Conservation (phyloP, 1,140 invertebrate genomes). For the Episyrphus balteatus region DNA sequence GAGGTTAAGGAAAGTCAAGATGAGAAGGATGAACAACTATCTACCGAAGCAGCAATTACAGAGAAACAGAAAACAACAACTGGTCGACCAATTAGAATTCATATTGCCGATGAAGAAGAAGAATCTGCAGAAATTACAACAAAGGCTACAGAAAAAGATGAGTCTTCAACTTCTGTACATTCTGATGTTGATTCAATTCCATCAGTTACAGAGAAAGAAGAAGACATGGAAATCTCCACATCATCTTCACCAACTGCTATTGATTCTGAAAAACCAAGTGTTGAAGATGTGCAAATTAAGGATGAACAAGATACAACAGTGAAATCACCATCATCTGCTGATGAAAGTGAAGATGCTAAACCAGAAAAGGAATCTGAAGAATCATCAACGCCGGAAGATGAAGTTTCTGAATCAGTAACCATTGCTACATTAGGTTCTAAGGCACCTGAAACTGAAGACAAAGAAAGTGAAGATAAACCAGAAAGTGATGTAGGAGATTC, state of each 20-base stretch:
- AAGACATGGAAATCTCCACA: neutral
- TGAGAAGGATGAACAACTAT: constrained; percentile 2
- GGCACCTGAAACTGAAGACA: constrained; percentile 1
- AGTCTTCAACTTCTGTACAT: constrained; percentile 6
- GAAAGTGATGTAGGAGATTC: constrained; percentile 3
- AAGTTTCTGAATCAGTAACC: neutral
- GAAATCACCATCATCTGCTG: no score
- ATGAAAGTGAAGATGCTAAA: neutral
- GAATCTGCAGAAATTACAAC: constrained; percentile 1
- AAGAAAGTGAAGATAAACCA: neutral
- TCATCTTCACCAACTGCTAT: neutral
- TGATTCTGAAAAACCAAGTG: neutral
- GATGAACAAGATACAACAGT: neutral
- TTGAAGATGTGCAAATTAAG: neutral
- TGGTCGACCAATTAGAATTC: neutral
- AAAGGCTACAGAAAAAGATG: constrained; percentile 2
- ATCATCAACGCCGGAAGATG: neutral
- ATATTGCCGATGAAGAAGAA: constrained; percentile 6
- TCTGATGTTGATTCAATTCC: constrained; percentile 1
- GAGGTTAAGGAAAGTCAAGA: constrained; percentile 1
- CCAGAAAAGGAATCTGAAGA: neutral
- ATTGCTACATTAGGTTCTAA: constrained; percentile 5
- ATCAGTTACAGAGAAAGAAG: neutral
- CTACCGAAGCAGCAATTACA: constrained; percentile 2
- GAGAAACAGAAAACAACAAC: constrained; percentile 12